Evolutionary conservation across 2,888 invertebrate genomes (phyloP), one percentile per base, ranked within the genome.

Genomic region (Merodon equestris): DNA sequence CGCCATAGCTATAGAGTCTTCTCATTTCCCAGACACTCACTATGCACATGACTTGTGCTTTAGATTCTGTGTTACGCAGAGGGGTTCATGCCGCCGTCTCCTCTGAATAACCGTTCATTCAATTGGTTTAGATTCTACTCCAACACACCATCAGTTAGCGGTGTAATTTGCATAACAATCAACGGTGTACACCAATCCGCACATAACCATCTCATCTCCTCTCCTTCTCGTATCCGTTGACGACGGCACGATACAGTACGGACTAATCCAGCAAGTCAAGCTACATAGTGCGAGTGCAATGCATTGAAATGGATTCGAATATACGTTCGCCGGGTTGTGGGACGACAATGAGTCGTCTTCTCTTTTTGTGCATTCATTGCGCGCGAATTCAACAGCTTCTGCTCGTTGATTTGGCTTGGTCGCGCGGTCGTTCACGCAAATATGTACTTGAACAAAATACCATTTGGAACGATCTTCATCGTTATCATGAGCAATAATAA

Each of bases 81-180:
- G 7, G 2, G 7, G 27, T 27, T 67, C 57, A 58, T 27, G 27
- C 27, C 7, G 27, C 27, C 27, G 27, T 7, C 27, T 14, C 63
- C 56, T 27, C 36, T 14, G 27, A 47, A 66, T 10, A 36, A 36
- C 36, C 51, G 19, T 7, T 7, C 17, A 58, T 71, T 61, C 64
- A 76, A 71, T 71, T 77, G 61, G 67, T 72, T 77, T 72, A 57
- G 72, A 77, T 77, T 57, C 66, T 67, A 60, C 64, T 58, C 57
- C 36, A 66, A 10, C 18, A 14, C 54, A 40, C 27, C 14, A n/a
- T n/a, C 17, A 47, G 67, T 53, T 42, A 42, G 34, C 56, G 71
- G 68, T 61, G 58, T 74, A 79, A 79, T 79, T 79, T 79, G 79
- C 79, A 74, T 79, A 79, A 74, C 68, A 79, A 79, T 74, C 63